Evolutionary conservation across 2,797 vertebrate species (phyloP).

Genomic region (Schizothorax lantsangensis): DNA sequence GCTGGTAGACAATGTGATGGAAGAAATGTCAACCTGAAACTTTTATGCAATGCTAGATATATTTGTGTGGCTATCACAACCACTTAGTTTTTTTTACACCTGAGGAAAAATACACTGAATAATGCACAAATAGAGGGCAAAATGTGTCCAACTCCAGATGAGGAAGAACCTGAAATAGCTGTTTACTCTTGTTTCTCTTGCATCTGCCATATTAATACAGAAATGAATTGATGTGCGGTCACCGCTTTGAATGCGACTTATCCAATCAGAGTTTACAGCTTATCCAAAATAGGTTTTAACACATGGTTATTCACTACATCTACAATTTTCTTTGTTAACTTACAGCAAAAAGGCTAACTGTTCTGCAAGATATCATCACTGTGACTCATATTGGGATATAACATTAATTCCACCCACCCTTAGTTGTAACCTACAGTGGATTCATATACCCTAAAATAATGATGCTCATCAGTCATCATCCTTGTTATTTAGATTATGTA

Average conservation of each 20-base stretch:
- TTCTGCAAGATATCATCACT: background rate
- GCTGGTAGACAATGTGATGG: background rate
- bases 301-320: background rate
- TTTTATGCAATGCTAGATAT: background rate
- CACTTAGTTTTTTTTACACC: background rate
- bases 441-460: conserved; percentile 3
- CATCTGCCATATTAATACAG: background rate
- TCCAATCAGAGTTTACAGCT: background rate
- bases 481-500: no score
- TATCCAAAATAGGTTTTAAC: background rate
- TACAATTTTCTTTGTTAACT: background rate
- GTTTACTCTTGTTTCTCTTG: background rate
- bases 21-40: background rate
- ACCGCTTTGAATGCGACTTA: background rate
- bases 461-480: background rate
- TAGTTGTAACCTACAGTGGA: background rate
- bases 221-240: background rate
- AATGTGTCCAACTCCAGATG: background rate
- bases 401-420: background rate
- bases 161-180: background rate
- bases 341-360: background rate
- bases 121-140: background rate
- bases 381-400: background rate
- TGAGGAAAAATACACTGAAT: background rate
- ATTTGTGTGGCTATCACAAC: background rate